Conservation (phyloP, 2,888 invertebrate genomes). For the Horisme vitalbata region DNA sequence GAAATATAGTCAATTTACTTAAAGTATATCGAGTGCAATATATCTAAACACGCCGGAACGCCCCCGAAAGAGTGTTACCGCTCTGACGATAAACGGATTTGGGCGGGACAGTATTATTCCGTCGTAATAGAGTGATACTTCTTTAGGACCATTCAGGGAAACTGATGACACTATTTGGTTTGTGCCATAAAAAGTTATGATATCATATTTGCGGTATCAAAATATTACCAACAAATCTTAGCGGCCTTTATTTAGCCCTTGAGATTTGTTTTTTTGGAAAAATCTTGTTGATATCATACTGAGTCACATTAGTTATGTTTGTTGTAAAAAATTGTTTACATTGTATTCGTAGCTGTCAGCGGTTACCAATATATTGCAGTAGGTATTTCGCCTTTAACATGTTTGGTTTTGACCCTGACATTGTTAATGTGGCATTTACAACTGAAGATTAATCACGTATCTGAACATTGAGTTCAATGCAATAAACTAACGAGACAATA, state of each 20-base stretch:
- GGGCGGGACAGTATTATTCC: conserved; percentile 63
- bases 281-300: conserved; percentile 28
- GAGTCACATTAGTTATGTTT: conserved; percentile 7
- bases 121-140: conserved; percentile 71
- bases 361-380: conserved; percentile 13
- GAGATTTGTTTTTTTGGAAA: conserved; percentile 43
- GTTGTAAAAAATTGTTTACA: conserved; percentile 17
- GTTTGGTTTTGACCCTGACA: conserved; percentile 6
- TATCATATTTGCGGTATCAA: conserved; percentile 68
- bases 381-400: conserved; percentile 13
- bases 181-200: conserved; percentile 75
- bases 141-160: conserved; percentile 65
- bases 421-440: conserved; percentile 5
- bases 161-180: conserved; percentile 76
- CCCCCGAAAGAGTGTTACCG: conserved; percentile 56
- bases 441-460: conserved; percentile 8
- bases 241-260: conserved; percentile 42
- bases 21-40: conserved; percentile 61
- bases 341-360: conserved; percentile 20
- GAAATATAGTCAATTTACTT: conserved; percentile 9
- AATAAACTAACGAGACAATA: conserved; percentile 12
- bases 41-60: conserved; percentile 58
- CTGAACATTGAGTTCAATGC: conserved; percentile 9
- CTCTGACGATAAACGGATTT: conserved; percentile 74
- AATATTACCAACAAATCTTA: conserved; percentile 65